A percentile compares a stretch with the other conserved stretches of the same genome.
Evolutionary conservation across 2,113 vertebrate genomes (phyloP).

Genomic region (Lipophrys pholis): DNA sequence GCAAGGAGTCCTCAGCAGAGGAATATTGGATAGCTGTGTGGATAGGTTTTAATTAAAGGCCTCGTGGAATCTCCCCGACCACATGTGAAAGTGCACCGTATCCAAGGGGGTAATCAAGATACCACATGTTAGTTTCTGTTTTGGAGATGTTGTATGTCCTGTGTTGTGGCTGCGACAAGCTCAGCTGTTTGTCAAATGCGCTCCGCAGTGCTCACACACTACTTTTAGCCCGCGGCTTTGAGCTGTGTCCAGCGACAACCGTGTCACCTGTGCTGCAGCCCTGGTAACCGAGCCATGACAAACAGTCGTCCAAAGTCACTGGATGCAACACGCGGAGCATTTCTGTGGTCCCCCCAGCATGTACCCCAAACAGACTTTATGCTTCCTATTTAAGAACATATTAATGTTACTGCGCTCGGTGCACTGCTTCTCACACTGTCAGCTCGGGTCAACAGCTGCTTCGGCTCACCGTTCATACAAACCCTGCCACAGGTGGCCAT

Average conservation of each 20-base stretch:
- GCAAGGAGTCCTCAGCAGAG: background rate
- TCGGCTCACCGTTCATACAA: constrained; percentile 22
- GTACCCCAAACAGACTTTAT: constrained; percentile 24
- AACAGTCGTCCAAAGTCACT: constrained; percentile 52
- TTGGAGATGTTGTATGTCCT: constrained; percentile 67
- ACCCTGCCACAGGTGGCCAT: constrained; percentile 35
- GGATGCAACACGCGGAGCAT: constrained; percentile 38
- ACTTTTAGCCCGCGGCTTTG: constrained; percentile 73
- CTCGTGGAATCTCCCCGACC: constrained; percentile 10
- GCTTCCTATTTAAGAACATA: constrained; percentile 48
- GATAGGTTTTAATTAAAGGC: constrained; percentile 33
- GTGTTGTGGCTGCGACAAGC: constrained; percentile 65
- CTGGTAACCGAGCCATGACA: constrained; percentile 60
- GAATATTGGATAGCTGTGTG: constrained; percentile 4
- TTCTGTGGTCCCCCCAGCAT: constrained; percentile 37
- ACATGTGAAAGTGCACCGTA: constrained; percentile 16
- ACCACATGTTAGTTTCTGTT: constrained; percentile 63
- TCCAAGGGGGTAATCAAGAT: constrained; percentile 45
- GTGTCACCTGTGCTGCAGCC: constrained; percentile 74
- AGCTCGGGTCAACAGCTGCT: constrained; percentile 46
- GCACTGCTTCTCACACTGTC: constrained; percentile 8
- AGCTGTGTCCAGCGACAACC: constrained; percentile 67
- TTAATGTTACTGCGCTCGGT: constrained; percentile 8
- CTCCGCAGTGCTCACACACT: constrained; percentile 59
- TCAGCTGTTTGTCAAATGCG: constrained; percentile 77